Evolutionary conservation across 2,888 invertebrate species (phyloP).

Genomic region (Dryobotodes eremita): DNA sequence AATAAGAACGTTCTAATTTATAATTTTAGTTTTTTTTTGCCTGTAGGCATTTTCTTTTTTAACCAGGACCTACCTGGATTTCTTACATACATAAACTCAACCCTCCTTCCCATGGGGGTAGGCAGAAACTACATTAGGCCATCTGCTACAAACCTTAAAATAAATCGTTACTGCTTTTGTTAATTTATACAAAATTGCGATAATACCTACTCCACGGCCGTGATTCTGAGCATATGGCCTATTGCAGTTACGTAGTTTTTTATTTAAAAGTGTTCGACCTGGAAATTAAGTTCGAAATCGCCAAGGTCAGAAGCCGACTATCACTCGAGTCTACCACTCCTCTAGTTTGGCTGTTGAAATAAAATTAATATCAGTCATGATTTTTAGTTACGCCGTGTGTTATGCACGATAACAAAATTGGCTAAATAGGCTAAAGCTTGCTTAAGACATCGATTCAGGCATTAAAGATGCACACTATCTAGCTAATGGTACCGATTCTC

Average conservation of each 20-base stretch:
- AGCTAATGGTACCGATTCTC: too few relatives aligned
- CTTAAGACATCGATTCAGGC: slow-evolving; percentile 3
- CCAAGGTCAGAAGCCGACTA: slow-evolving; percentile 22
- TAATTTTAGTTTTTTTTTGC: not conserved
- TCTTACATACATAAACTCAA: too few relatives aligned
- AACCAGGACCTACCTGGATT: too few relatives aligned
- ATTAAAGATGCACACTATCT: slow-evolving; percentile 12
- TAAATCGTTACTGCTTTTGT: too few relatives aligned
- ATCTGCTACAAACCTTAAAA: too few relatives aligned
- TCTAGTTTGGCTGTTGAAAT: slow-evolving; percentile 23
- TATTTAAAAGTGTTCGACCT: slow-evolving; percentile 17
- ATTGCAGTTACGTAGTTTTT: slow-evolving; percentile 12
- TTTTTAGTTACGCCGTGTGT: not conserved
- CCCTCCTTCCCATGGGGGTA: too few relatives aligned
- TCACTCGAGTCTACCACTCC: not conserved
- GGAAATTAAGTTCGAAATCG: slow-evolving; percentile 11
- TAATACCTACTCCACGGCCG: not conserved
- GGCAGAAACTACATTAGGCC: too few relatives aligned
- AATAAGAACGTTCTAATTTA: not conserved
- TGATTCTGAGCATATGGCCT: not conserved
- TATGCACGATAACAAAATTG: slow-evolving; percentile 23
- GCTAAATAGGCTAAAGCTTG: slow-evolving; percentile 14
- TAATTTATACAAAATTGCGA: slow-evolving; percentile 10
- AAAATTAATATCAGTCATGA: slow-evolving; percentile 14
- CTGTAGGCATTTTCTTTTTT: too few relatives aligned